Evolutionary conservation across 2,113 vertebrate species (phyloP).

Genomic region (Hemicordylus capensis): DNA sequence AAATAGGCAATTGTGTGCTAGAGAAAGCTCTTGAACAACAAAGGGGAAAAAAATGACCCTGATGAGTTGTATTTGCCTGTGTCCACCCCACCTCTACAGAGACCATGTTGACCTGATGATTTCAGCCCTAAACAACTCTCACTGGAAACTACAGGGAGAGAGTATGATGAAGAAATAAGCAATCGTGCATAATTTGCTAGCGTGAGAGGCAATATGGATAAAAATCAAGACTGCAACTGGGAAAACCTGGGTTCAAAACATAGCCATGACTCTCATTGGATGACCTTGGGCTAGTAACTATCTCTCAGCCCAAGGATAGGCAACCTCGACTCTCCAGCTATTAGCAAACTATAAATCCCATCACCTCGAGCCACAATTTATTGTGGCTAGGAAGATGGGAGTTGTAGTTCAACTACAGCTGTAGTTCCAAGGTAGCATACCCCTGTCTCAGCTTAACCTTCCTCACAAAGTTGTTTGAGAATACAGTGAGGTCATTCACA

Average conservation of each 20-base stretch:
- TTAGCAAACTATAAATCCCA: no score
- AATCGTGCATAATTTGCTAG: not conserved
- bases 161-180: not conserved
- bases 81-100: not conserved
- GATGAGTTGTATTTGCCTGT: slow-evolving; percentile 17
- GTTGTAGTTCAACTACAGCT: no score
- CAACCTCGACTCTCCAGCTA: no score
- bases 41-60: not conserved
- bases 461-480: no score
- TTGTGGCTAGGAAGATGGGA: no score
- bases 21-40: slow-evolving; percentile 7
- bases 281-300: not conserved
- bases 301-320: not conserved
- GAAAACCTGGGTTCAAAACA: no score
- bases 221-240: no score
- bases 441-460: no score
- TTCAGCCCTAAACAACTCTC: not conserved
- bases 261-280: no score
- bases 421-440: no score
- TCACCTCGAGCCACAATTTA: no score
- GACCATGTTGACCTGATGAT: slow-evolving; percentile 7
- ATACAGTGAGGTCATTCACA: no score
- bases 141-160: not conserved
- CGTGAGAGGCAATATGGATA: not conserved
- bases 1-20: slow-evolving; percentile 62